Base-by-base conservation (phyloP, 2,888 invertebrate species). In the Arge pagana region DNA sequence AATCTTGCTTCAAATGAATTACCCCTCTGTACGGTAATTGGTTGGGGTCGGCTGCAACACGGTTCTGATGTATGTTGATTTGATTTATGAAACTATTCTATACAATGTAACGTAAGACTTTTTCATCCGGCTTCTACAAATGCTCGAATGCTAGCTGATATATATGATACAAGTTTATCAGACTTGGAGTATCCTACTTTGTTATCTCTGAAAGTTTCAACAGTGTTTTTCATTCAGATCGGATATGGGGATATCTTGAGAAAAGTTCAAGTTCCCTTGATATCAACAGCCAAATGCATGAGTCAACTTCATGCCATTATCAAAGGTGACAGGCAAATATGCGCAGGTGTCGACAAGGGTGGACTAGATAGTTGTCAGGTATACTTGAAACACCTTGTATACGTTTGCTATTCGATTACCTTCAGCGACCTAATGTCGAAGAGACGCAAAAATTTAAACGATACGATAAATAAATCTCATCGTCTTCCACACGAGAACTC, bases 301-400 rank as follows among this genome's bases (percentile, higher is more conserved):
- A 43, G 16, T 35, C 45, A 45, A 45, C 15, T 45, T 21, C 23
- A 35, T 16, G 5, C 24, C 10, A 23, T 10, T 11, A n/a, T 45
- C 8, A 35, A 10, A 7, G 10, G 28, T 16, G 24, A 45, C 15
- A 45, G 33, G 8, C 65, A 71, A 35, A 24, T 71, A 18, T 71
- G 71, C 30, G 70, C 71, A 13, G 71, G 71, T 3, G 30, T 51
- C 21, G 16, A 39, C 15, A 59, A 67, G 49, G 68, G 71, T 11
- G 68, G 67, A 5, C 48, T 57, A 5, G 71, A 71, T 55, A 54
- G 69, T 35, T 72, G 72, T 36, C 68, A 70, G 60, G 71, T 72
- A 4, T 37, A 53, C n/a, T 21, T 11, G 13, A 10, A 21, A 30
- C 6, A 52, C 16, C 15, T 50, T 15, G 28, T 10, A 8, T 28